Base-by-base conservation (phyloP, 2,797 vertebrate species). In the Philypnodon macrostomus region DNA sequence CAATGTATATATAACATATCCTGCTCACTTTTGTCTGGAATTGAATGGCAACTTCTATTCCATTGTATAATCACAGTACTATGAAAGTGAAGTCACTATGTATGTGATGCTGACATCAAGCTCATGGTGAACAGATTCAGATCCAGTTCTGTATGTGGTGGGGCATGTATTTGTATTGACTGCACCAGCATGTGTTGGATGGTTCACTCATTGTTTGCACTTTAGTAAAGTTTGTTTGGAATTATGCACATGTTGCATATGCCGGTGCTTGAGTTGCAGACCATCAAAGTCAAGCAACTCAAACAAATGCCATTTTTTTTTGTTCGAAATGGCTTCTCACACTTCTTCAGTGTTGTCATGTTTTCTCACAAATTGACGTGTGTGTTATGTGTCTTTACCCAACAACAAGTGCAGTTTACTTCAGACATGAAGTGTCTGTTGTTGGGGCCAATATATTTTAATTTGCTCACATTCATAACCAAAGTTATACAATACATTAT, bases 261-360 rank as follows among this genome's bases (percentile, higher is more conserved):
- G 81, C 85, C 86, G 88, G 88, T 92, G 92, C 94, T 99, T 98
- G 95, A 96, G 92, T 91, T 97, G 93, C 90, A 84, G 85, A 85
- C 90, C 91, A 72, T 86, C 64, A 88, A 75, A 88, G 73, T 86
- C 1, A 80, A 64, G 90, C 94, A 97, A 96, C 90, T 96, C 94
- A 98, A 98, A 93, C 92, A 89, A 91, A 88, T 56, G 93, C 92
- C 94, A 91, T 94, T 99, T 93, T 93, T 99, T 93, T 93, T 86
- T 83, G 88, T 23, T 85, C 78, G 87, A 90, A 96, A 91, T 95
- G 92, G 92, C 90, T 90, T 87, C 89, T 90, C 77, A 74, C 85
- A 81, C 88, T 82, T 88, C 84, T 82, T 66, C 81, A 73, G n/a
- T 91, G 89, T 93, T 75, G 73, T 90, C 40, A 60, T 56, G 57